Evolutionary conservation across 2,888 invertebrate species (phyloP).

Genomic region (Caenorhabditis drosophilae): DNA sequence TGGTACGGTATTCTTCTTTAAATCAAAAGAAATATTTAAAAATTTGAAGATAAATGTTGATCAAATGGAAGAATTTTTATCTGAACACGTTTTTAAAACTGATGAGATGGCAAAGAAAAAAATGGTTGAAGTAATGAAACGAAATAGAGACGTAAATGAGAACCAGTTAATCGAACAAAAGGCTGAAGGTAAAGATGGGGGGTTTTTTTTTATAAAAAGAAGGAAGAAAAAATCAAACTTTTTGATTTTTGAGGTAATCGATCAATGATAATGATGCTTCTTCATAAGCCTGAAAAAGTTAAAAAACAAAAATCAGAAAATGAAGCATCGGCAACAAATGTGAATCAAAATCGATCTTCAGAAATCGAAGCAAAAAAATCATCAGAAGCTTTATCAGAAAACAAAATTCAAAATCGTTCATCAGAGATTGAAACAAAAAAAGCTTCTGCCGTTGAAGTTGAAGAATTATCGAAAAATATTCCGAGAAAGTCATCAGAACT

Average conservation of each 20-base stretch:
- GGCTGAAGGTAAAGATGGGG: no score
- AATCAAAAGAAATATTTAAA: no score
- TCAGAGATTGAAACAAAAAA: not conserved
- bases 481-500: no score
- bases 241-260: no score
- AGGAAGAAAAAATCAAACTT: no score
- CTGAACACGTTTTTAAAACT: conserved; percentile 30
- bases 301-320: not conserved
- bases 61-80: conserved; percentile 37
- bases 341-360: not conserved
- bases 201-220: no score
- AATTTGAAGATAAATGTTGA: no score
- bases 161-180: conserved; percentile 18
- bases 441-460: not conserved
- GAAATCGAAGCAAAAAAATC: not conserved
- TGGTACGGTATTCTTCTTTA: no score
- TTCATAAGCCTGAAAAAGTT: conserved; percentile 11
- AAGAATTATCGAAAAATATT: no score
- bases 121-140: conserved; percentile 13
- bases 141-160: conserved; percentile 19
- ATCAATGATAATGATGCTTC: conserved; percentile 26
- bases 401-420: not conserved
- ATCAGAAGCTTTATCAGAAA: not conserved
- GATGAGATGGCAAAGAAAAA: conserved; percentile 33
- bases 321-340: conserved; percentile 2